These are phyloP conservation scores for Chiloscyllium punctatum DNA, from an alignment of 2,797 vertebrate species.

Conservation along the genomic window DNA sequence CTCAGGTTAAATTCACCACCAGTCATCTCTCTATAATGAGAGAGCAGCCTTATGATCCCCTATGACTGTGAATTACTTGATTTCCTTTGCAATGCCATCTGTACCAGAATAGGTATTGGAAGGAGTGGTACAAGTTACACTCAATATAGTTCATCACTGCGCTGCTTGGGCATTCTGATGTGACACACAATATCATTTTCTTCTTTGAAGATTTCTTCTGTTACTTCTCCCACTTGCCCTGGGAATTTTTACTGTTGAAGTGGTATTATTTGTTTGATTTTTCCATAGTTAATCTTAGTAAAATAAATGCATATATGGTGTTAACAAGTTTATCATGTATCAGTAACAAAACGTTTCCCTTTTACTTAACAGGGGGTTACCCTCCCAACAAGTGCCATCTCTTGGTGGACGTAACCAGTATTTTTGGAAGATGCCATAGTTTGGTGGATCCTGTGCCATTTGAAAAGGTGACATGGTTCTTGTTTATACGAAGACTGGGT, in stretches of 20 bases:
- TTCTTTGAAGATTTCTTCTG: background rate
- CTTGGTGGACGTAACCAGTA: background rate
- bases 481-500: background rate
- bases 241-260: background rate
- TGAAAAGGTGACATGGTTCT: background rate
- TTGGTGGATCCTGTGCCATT: slow-evolving; percentile 17
- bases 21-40: no score
- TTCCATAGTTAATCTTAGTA: background rate
- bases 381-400: background rate
- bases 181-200: background rate
- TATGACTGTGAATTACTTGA: no score
- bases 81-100: background rate
- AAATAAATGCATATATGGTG: background rate
- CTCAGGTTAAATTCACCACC: no score
- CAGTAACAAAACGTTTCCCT: background rate
- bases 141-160: background rate
- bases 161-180: no score
- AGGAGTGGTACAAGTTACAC: background rate
- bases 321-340: background rate
- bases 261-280: background rate
- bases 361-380: slow-evolving; percentile 19
- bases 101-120: background rate
- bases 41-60: no score
- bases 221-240: background rate
- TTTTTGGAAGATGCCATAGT: slow-evolving; percentile 28